A percentile compares a stretch with the other conserved stretches of the same genome.
Conservation (phyloP, 2,888 invertebrate genomes). For the Dioctria linearis region DNA sequence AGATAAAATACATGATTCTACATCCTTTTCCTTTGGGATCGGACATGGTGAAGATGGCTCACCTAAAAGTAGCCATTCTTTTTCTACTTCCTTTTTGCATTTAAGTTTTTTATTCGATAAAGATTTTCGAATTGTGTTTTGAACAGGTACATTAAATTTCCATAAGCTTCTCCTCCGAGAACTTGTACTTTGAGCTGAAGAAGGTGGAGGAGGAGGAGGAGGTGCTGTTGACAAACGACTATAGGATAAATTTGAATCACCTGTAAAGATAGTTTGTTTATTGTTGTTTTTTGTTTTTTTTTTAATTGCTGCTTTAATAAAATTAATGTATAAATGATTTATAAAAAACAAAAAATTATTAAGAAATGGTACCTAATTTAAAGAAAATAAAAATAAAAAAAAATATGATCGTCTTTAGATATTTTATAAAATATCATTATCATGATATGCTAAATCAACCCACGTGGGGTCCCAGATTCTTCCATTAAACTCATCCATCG, state of each 20-base stretch:
- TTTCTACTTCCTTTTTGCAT: conserved; percentile 68
- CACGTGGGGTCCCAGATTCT: no score
- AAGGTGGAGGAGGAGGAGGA: neutral
- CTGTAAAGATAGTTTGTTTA: conserved; percentile 56
- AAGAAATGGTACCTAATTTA: no score
- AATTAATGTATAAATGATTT: no score
- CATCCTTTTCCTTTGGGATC: conserved; percentile 65
- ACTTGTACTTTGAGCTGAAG: conserved; percentile 55
- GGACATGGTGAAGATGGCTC: conserved; percentile 70
- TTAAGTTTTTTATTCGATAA: conserved; percentile 62
- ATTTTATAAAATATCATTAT: no score
- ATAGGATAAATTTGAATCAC: conserved; percentile 68
- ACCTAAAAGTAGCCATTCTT: conserved; percentile 70
- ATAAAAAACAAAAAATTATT: no score
- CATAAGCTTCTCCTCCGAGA: conserved; percentile 66
- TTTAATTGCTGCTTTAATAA: no score
- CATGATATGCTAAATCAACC: no score
- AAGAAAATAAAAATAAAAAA: no score
- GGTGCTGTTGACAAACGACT: conserved; percentile 69
- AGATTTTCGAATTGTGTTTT: conserved; percentile 65
- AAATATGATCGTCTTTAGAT: no score
- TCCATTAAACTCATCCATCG: no score
- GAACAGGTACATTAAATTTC: conserved; percentile 67
- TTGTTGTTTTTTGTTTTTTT: no score
- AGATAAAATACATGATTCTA: conserved; percentile 69